A percentile compares a stretch with the other conserved stretches of the same genome.
Conservation (phyloP, 2,888 invertebrate genomes). For the Bursaphelenchus okinawaensis region DNA sequence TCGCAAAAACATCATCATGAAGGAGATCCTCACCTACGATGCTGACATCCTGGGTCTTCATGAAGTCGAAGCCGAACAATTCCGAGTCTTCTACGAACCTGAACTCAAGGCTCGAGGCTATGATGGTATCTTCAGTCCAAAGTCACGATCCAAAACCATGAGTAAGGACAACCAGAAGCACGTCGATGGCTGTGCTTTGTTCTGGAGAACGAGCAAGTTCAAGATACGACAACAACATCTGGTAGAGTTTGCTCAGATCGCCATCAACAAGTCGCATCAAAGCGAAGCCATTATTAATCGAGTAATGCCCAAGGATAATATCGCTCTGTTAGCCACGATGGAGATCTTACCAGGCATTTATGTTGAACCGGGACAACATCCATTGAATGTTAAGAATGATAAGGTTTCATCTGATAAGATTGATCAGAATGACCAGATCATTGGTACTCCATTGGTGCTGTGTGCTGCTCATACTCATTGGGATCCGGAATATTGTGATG, state of each 20-base stretch:
- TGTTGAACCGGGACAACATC: background rate
- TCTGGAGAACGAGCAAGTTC: constrained; percentile 69
- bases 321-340: constrained; percentile 87
- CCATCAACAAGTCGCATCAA: constrained; percentile 95
- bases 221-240: constrained; percentile 71
- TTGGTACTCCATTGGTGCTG: constrained; percentile 79
- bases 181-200: constrained; percentile 98
- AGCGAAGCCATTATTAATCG: constrained; percentile 71
- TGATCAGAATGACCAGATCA: constrained; percentile 63
- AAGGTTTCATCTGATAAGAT: background rate
- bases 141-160: constrained; percentile 99
- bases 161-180: constrained; percentile 89
- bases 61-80: constrained; percentile 98
- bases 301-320: constrained; percentile 98
- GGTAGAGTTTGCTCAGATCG: constrained; percentile 73
- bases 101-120: constrained; percentile 79
- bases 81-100: constrained; percentile 89
- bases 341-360: constrained; percentile 1
- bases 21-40: constrained; percentile 85
- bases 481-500: constrained; percentile 99
- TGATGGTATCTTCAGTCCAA: constrained; percentile 91
- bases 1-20: constrained; percentile 86
- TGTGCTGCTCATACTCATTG: constrained; percentile 99
- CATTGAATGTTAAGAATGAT: background rate
- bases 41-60: constrained; percentile 90